Base-by-base conservation (phyloP, 2,797 vertebrate species). In the Trachurus trachurus region DNA sequence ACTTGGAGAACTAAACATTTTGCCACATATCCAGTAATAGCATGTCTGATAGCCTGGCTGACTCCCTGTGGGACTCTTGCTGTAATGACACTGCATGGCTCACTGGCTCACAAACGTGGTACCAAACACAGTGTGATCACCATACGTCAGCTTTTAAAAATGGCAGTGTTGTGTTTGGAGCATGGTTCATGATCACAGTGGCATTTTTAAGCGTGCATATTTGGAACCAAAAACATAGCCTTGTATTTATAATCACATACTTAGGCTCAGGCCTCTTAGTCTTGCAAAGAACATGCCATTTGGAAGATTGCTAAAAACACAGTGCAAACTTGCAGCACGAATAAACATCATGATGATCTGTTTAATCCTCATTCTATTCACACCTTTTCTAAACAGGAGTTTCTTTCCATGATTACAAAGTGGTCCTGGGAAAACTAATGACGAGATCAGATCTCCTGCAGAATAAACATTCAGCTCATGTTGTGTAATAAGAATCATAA, bases 11-110 rank as follows among this genome's bases (percentile, higher is more conserved):
- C 31, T 1, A 80, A 83, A 64, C 57, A 59, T 80, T 75, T 52
- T 67, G 76, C 71, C 9, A 71, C 65, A 84, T 80, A 83, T 73
- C 69, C 80, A 34, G 69, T 83, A 81, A 87, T 61, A 45, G 72
- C 31, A 39, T 17, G 37, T 77, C 73, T 86, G 74, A 84, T 76
- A 80, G 81, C 66, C 16, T 62, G 69, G 19, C 60, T 65, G 58
- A 29, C 50, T 77, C 59, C 83, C 75, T 0, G 0, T 29, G 80
- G 72, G 73, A 83, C 66, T 60, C 37, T 37, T 65, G 77, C 71
- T 76, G 67, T 67, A 88, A 87, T 76, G 54, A 83, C 59, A 45
- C 49, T 66, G 39, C 65, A 45, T 2, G 26, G 57, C 57, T 77
- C 42, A 63, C 61, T 86, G 50, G 53, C 60, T 77, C 61, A 56